These are phyloP conservation scores for Hyperopisus bebe DNA, from an alignment of 2,113 vertebrate species.

Conservation along the genomic window DNA sequence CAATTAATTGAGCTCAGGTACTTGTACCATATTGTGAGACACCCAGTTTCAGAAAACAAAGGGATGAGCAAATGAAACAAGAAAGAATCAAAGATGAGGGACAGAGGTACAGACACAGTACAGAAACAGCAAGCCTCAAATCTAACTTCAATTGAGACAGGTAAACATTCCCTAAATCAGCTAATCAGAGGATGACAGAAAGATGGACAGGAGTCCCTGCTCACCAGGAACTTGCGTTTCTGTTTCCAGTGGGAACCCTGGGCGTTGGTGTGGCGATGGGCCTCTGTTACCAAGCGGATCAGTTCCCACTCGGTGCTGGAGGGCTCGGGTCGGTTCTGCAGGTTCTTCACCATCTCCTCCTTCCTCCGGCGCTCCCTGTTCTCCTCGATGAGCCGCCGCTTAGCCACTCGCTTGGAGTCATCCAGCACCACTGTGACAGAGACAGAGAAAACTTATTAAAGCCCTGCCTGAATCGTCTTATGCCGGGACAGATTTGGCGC, in stretches of 20 bases:
- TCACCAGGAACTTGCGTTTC: conserved; percentile 96
- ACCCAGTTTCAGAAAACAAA: not conserved
- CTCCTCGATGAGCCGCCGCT: conserved; percentile 93
- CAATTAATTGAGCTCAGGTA: not conserved
- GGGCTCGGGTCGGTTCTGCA: conserved; percentile 85
- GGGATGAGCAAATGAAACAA: not conserved
- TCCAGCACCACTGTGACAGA: conserved; percentile 82
- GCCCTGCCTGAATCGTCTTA: not conserved
- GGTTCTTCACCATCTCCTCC: conserved; percentile 86
- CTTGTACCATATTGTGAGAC: not conserved
- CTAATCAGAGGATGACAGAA: not conserved
- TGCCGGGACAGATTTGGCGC: not conserved
- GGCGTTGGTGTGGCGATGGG: conserved; percentile 91
- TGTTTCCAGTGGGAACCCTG: conserved; percentile 97
- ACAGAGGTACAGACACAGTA: not conserved
- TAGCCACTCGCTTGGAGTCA: conserved; percentile 88
- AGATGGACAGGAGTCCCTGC: conserved; percentile 12
- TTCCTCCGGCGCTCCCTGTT: conserved; percentile 85
- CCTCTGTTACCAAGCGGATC: conserved; percentile 84
- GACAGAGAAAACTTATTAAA: not conserved
- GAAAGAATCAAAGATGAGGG: not conserved
- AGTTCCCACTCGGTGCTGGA: conserved; percentile 85
- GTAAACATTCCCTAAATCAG: not conserved
- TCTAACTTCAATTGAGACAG: not conserved
- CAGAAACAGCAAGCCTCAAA: not conserved